These are phyloP conservation scores for Ennomos erosarius DNA, from an alignment of 2,888 invertebrate species.

Conservation along the genomic window DNA sequence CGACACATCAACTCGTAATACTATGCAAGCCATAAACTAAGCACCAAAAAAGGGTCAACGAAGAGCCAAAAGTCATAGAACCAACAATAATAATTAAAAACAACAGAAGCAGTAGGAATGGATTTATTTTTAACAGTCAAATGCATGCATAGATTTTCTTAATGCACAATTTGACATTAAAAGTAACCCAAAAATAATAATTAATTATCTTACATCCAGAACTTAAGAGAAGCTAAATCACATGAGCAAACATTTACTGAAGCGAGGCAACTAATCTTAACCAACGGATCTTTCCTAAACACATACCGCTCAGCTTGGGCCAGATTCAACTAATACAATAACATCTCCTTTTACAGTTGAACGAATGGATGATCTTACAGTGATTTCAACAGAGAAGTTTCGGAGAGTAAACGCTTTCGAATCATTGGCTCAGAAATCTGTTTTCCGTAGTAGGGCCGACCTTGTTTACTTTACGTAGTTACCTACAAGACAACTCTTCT, in stretches of 20 bases:
- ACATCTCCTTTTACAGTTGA: slow-evolving; percentile 65
- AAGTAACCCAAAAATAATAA: slow-evolving; percentile 34
- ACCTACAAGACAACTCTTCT: too few species aligned
- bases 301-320: slow-evolving; percentile 40
- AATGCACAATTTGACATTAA: background rate
- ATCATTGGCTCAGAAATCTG: slow-evolving; percentile 76
- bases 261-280: slow-evolving; percentile 28
- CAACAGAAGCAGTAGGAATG: too few species aligned
- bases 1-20: too few species aligned
- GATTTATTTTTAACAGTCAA: background rate
- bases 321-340: slow-evolving; percentile 58
- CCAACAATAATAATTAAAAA: too few species aligned
- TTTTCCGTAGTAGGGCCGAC: slow-evolving; percentile 61
- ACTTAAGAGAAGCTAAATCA: slow-evolving; percentile 21
- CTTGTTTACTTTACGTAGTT: slow-evolving; percentile 39
- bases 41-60: too few species aligned
- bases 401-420: slow-evolving; percentile 65
- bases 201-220: slow-evolving; percentile 23
- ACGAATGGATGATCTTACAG: slow-evolving; percentile 60
- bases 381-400: slow-evolving; percentile 68
- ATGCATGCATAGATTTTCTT: too few species aligned
- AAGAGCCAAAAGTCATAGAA: too few species aligned
- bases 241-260: slow-evolving; percentile 32
- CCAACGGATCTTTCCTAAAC: slow-evolving; percentile 26
- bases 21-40: too few species aligned